Base-by-base conservation (phyloP, 2,797 vertebrate genomes). In the Rhinoraja longicauda region DNA sequence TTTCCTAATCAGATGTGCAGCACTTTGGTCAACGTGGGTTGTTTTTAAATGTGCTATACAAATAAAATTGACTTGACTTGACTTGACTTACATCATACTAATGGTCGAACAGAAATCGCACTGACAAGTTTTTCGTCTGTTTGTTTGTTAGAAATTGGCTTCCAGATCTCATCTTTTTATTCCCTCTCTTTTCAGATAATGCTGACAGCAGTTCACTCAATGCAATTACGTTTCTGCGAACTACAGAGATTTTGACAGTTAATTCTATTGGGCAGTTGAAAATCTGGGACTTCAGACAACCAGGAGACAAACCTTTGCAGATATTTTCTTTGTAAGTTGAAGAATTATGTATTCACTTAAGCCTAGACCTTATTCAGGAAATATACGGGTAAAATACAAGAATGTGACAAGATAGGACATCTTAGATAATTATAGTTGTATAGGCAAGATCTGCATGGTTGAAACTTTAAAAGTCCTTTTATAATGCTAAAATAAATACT, bases 221-320 rank as follows among this genome's bases (percentile, higher is more conserved):
- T 94, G 99, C 97, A 0, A 98, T 98, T 93, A 98, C 98, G 29
- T 99, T 98, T 94, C 96, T 99, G 94, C 97, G 97, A 94, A 98
- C 97, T 93, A 98, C 97, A 59, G 98, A 99, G 95, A 97, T 99
- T 93, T 94, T 99, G 94, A 99, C 99, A 0, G 98, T 99, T 93
- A 99, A 99, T 96, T 99, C 99, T 77, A 98, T 99, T 92, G 99
- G 99, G 84, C 99, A 99, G 94, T 97, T 99, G 93, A 99, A 99
- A 96, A 96, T 99, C 94, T 99, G 98, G 98, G 98, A 99, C 95
- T 96, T 99, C 94, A 97, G 98, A 95, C 97, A 98, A 94, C 98
- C 98, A 95, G 95, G 97, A 95, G 98, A 96, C 94, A 97, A 98
- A 3, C 98, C 98, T 0, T 97, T 98, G 75, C 98, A 99, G 94